Conservation (phyloP, 1,140 invertebrate genomes). For the Eumeta japonica region DNA sequence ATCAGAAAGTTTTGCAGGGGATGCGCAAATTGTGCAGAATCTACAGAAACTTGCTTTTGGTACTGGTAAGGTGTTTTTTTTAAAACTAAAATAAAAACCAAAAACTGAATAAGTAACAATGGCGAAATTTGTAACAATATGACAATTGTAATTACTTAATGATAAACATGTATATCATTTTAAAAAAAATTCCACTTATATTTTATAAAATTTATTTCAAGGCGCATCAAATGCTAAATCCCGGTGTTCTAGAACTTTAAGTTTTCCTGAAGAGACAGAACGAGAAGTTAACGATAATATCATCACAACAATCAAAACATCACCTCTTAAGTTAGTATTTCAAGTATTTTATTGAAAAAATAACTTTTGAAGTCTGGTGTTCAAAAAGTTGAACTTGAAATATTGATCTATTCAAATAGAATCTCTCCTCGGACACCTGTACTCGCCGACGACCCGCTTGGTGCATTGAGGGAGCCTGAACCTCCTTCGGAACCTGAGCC, state of each 20-base stretch:
- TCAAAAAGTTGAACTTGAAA: not conserved
- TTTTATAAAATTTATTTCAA: slow-evolving; percentile 8
- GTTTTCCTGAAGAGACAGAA: slow-evolving; percentile 49
- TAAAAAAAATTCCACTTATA: too few relatives aligned
- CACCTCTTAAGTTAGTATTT: slow-evolving; percentile 42
- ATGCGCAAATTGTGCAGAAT: slow-evolving; percentile 73
- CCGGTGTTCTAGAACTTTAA: slow-evolving; percentile 43
- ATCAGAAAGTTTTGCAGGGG: slow-evolving; percentile 73
- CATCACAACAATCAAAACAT: slow-evolving; percentile 23
- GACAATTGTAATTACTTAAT: too few relatives aligned
- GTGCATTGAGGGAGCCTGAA: slow-evolving; percentile 67
- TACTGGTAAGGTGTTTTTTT: slow-evolving; percentile 21
- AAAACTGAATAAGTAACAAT: too few relatives aligned
- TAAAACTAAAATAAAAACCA: not conserved
- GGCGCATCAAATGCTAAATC: slow-evolving; percentile 35
- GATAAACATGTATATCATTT: too few relatives aligned
- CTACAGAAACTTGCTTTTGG: slow-evolving; percentile 57
- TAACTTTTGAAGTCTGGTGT: not conserved
- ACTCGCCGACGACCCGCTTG: slow-evolving; percentile 87
- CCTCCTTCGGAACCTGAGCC: slow-evolving; percentile 18
- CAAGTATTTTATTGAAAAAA: not conserved
- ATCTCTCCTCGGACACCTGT: slow-evolving; percentile 75
- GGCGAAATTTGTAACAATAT: too few relatives aligned
- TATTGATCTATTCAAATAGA: slow-evolving; percentile 34
- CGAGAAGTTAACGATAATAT: slow-evolving; percentile 40